Evolutionary conservation across 1,140 invertebrate genomes (phyloP), one percentile per base, ranked within the genome.

Genomic region (Coelopa frigida): DNA sequence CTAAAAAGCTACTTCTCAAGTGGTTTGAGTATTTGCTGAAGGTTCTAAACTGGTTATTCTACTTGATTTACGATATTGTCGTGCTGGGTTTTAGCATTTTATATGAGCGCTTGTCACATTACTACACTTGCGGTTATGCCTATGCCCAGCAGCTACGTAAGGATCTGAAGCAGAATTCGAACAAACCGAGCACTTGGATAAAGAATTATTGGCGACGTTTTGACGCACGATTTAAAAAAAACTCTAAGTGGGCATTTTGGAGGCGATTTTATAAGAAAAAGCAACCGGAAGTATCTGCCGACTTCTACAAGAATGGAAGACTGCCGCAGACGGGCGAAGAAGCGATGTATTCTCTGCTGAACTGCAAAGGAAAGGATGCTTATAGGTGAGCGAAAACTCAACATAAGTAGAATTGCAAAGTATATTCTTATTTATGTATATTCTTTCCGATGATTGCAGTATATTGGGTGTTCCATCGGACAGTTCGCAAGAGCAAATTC

Each of bases 331-430:
- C 88, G 39, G 90, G 90, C 23, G 91, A 94, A 58, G 92, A 94
- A 72, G 91, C 92, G 45, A 92, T 95, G 86, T 91, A 89, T 69
- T 76, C 90, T 62, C 75, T 95, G 46, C 71, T 94, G 4, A 87
- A 89, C 37, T 93, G 89, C 65, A 92, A 92, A 77, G 92, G 89
- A 55, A 93, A 94, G 74, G 91, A 95, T 75, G 90, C 91, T 14
- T 95, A 95, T 65, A 87, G 84, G 83, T 85, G 58, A 56, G 44
- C 39, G 5, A 39, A 11, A n/a, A 21, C 14, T 4, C 23, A 5
- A n/a, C 5, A 37, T 18, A 8, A 29, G 8, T 18, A 15, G 36
- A 26, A 14, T 43, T 37, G 0, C 3, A 17, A 29, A 7, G 15
- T 43, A 29, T 4, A 48, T 31, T 27, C 38, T 3, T 14, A 24